These are phyloP conservation scores for Augochlora pura DNA, from an alignment of 1,140 invertebrate species.

Conservation along the genomic window DNA sequence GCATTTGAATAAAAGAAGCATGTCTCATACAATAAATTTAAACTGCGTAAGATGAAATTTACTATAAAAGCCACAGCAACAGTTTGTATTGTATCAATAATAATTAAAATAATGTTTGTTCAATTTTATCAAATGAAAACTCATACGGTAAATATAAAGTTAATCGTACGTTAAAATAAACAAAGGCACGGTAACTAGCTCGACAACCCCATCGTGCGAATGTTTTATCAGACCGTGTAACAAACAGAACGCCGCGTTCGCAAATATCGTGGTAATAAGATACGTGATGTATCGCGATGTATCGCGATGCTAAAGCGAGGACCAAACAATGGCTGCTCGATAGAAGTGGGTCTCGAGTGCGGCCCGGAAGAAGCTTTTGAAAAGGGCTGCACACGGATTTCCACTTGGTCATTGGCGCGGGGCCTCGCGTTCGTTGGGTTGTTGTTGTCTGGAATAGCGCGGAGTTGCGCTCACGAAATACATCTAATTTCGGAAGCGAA, in stretches of 20 bases:
- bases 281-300: neutral
- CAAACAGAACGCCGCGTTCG: neutral
- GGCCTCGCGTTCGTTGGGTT: no score
- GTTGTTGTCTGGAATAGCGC: neutral
- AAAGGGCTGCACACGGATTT: neutral
- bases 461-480: neutral
- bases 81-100: no score
- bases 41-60: no score
- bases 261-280: neutral
- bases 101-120: no score
- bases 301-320: neutral
- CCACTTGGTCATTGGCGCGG: neutral
- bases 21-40: no score
- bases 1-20: no score
- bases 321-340: conserved; percentile 8
- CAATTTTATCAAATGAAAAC: no score
- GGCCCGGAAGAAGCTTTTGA: neutral
- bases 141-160: no score
- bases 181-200: no score
- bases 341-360: neutral
- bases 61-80: no score
- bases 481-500: conserved; percentile 25
- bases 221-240: neutral
- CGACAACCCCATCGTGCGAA: no score
- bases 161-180: no score